Evolutionary conservation across 2,888 invertebrate species (phyloP).

Genomic region (Argyresthia albistria): DNA sequence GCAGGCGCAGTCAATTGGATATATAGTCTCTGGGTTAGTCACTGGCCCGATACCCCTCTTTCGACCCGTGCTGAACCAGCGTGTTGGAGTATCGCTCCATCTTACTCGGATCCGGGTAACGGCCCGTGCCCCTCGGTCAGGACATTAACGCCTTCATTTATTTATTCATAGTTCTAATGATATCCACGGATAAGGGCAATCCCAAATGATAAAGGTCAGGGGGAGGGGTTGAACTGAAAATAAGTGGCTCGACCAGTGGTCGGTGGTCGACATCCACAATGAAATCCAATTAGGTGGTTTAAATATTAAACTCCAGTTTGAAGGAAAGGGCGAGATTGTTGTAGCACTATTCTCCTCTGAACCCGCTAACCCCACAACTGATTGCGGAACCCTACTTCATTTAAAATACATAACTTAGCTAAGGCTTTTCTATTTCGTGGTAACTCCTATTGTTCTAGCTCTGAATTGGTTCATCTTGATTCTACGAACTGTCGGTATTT

Average conservation of each 20-base stretch:
- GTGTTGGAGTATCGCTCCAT: too few relatives aligned
- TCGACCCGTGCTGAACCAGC: too few relatives aligned
- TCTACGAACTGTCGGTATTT: neutral
- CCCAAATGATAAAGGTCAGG: neutral
- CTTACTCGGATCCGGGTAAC: too few relatives aligned
- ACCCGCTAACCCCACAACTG: constrained; percentile 26
- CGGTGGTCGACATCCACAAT: constrained; percentile 48
- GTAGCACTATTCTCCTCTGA: constrained; percentile 57
- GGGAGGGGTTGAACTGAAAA: constrained; percentile 23
- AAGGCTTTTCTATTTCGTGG: constrained; percentile 23
- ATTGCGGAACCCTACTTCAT: constrained; percentile 61
- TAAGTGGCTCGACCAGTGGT: constrained; percentile 26
- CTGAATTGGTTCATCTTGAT: neutral
- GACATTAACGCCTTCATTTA: too few relatives aligned
- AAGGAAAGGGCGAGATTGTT: constrained; percentile 67
- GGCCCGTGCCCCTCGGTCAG: too few relatives aligned
- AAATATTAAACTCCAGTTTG: constrained; percentile 69
- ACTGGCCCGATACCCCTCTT: too few relatives aligned
- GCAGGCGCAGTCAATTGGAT: too few relatives aligned
- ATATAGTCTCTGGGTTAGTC: too few relatives aligned
- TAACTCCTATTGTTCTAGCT: neutral
- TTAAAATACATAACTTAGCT: constrained; percentile 53
- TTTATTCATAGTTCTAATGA: too few relatives aligned
- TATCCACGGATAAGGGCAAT: constrained; percentile 7
- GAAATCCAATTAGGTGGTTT: constrained; percentile 68